Evolutionary conservation across 2,113 vertebrate genomes (phyloP).

Genomic region (Engraulis encrasicolus): DNA sequence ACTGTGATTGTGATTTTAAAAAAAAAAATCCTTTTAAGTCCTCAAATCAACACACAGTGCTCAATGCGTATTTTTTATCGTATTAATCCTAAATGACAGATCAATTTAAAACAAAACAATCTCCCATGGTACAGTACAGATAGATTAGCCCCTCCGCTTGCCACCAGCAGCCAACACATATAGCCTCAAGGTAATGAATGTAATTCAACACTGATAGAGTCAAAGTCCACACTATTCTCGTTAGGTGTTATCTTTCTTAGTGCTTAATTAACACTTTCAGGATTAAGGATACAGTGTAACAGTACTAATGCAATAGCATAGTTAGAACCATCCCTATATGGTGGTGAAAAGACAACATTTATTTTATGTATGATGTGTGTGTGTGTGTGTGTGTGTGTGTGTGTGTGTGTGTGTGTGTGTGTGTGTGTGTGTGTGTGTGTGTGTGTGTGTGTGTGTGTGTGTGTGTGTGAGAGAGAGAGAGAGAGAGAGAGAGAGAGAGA

Average conservation of each 20-base stretch:
- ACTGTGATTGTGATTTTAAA: too few species aligned
- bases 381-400: too few species aligned
- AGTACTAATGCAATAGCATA: not conserved
- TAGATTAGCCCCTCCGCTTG: not conserved
- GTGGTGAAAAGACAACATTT: not conserved
- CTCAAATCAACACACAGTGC: not conserved
- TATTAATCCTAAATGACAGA: not conserved
- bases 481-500: conserved; percentile 57
- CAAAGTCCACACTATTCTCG: too few species aligned
- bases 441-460: too few species aligned
- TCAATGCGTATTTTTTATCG: not conserved
- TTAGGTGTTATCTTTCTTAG: not conserved
- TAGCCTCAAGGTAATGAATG: too few species aligned
- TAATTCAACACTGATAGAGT: too few species aligned
- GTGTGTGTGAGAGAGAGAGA: conserved; percentile 58
- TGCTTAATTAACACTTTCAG: too few species aligned
- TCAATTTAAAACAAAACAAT: not conserved
- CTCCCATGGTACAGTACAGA: not conserved
- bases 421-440: too few species aligned
- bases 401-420: too few species aligned
- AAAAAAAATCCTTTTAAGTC: not conserved
- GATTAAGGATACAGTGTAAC: too few species aligned
- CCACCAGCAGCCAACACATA: not conserved
- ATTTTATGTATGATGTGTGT: not conserved
- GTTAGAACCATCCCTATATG: not conserved